These are phyloP conservation scores for Cotesia congregata DNA, from an alignment of 2,888 invertebrate genomes.

Conservation along the genomic window DNA sequence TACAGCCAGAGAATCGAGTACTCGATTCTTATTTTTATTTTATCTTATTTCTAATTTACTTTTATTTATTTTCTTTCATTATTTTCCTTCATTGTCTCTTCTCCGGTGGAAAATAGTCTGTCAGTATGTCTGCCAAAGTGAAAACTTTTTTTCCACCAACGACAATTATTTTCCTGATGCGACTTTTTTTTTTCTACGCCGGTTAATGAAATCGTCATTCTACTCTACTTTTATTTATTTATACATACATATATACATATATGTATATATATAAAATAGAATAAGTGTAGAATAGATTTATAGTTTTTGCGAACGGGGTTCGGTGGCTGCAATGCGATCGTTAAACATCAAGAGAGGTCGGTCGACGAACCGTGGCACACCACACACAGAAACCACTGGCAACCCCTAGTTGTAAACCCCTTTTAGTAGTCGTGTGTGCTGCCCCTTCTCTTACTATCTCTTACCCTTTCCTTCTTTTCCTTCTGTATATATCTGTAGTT, in stretches of 20 bases:
- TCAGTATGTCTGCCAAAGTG: neutral
- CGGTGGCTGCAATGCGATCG: conserved; percentile 30
- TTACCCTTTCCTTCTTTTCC: neutral
- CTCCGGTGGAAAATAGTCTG: conserved; percentile 16
- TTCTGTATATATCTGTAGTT: too few relatives aligned
- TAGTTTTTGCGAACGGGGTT: conserved; percentile 34
- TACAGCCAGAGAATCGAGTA: conserved; percentile 41
- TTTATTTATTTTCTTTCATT: conserved; percentile 11
- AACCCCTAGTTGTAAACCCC: conserved; percentile 15
- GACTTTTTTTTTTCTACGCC: neutral
- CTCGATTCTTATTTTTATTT: conserved; percentile 25
- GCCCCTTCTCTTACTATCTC: neutral
- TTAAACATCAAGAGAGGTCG: conserved; percentile 33
- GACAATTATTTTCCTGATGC: conserved; percentile 2
- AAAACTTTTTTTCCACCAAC: neutral
- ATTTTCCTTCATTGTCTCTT: conserved; percentile 16
- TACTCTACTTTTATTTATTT: neutral
- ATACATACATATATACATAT: neutral
- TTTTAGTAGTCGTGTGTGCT: neutral
- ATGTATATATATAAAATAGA: neutral
- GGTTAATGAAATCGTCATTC: conserved; percentile 39
- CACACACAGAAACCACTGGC: conserved; percentile 27
- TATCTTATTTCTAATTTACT: conserved; percentile 10
- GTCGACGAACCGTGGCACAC: conserved; percentile 33
- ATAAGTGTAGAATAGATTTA: conserved; percentile 35